A percentile compares a stretch with the other conserved stretches of the same genome.
These are phyloP conservation scores for Brachionus angularis DNA, from an alignment of 1,140 invertebrate species.

Conservation along the genomic window DNA sequence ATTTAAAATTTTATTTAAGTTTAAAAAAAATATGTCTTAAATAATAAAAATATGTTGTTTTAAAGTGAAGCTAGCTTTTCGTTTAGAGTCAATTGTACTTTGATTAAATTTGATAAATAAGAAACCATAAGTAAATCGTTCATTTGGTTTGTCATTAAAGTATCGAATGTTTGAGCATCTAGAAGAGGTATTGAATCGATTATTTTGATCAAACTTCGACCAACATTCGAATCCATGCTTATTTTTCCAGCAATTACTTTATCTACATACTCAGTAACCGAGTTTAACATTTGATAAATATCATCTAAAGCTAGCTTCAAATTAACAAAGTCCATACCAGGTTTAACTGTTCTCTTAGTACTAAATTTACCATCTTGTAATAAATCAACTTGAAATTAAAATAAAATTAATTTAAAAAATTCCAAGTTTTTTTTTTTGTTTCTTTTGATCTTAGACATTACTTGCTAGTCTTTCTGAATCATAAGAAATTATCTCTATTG, in stretches of 20 bases:
- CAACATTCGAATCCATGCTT: constrained; percentile 68
- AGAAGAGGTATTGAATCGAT: constrained; percentile 84
- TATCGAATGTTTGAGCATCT: constrained; percentile 79
- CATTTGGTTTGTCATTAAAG: constrained; percentile 90
- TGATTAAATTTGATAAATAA: constrained; percentile 87
- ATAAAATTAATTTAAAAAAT: constrained; percentile 19
- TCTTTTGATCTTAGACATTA: constrained; percentile 46
- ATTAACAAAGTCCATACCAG: constrained; percentile 77
- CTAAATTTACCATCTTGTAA: constrained; percentile 59
- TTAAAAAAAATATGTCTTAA: background rate
- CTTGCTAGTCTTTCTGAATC: constrained; percentile 76
- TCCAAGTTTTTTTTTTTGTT: background rate
- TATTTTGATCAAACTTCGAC: constrained; percentile 77
- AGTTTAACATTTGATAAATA: constrained; percentile 71
- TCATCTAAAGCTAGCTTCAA: constrained; percentile 74
- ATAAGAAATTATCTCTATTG: constrained; percentile 64
- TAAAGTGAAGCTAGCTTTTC: constrained; percentile 74
- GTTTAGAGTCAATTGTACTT: constrained; percentile 87
- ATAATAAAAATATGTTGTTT: too few relatives aligned
- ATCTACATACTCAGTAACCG: constrained; percentile 80
- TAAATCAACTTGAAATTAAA: constrained; percentile 64
- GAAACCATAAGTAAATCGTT: constrained; percentile 93
- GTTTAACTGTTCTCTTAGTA: constrained; percentile 65
- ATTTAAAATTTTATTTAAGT: background rate
- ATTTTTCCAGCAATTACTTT: constrained; percentile 66